Base-by-base conservation (phyloP, 2,113 vertebrate species). In the Penelope pileata region DNA sequence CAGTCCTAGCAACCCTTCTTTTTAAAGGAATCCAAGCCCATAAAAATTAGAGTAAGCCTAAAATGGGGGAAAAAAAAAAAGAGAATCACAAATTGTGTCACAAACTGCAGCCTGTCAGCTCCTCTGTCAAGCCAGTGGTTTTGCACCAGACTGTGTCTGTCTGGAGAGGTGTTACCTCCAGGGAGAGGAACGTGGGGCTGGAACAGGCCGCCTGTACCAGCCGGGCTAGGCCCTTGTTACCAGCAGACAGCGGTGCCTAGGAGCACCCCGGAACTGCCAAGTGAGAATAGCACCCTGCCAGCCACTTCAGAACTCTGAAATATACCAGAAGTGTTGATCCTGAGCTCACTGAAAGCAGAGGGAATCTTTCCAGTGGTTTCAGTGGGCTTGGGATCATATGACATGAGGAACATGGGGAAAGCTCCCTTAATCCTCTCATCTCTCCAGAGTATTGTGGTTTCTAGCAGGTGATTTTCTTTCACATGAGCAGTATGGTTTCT, bases 361-460 rank as follows among this genome's bases (percentile, higher is more conserved):
- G 59, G 43, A 66, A 67, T 69, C 45, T 94, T 87, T 66, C 80
- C 86, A 88, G 17, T 78, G 43, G 34, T 62, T 94, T 88, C 48
- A 72, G 53, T 2, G 2, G 58, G 40, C 13, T 94, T 88, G 32
- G 48, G 74, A 91, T 90, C 78, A 85, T 68, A 56, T 79, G 84
- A 93, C 74, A 94, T 80, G 66, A 77, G 92, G 88, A 92, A 48
- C 50, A 72, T 64, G 84, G 62, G 36, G 81, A 76, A 96, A 87
- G 53, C 63, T 90, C 48, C 7, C 90, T 90, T 90, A 94, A 97
- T 94, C 90, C 58, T 88, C 60, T 95, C 86, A 94, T 95, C 90
- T 48, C 66, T 75, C 90, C 82, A 88, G 77, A 88, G 56, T 78
- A 75, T 94, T 92, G 81, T 4, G 13, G 3, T 58, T 95, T 86